Base-by-base conservation (phyloP, 2,797 vertebrate species). In the Gallinago stenura region DNA sequence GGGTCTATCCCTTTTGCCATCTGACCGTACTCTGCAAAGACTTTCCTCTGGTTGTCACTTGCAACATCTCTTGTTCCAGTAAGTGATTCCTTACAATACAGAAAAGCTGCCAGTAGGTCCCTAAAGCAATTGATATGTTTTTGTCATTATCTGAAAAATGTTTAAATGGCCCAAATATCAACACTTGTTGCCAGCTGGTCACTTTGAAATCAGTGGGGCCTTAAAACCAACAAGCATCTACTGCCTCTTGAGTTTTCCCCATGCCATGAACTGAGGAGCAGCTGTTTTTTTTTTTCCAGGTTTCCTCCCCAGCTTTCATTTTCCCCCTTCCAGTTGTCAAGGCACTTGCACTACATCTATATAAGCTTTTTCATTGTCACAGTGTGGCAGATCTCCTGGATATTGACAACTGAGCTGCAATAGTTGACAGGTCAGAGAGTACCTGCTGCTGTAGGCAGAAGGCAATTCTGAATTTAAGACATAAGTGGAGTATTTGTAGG, bases 121-220 rank as follows among this genome's bases (percentile, higher is more conserved):
- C 50, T 41, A 88, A 77, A 56, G 43, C 48, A 95, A 77, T 48
- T 60, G 28, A 70, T 85, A 76, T 13, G 4, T 81, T 91, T 78
- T 33, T 91, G 50, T 39, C 26, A 45, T 56, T 41, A 35, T 69
- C 65, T 84, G 50, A 90, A 88, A 84, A 83, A 58, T 78, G 30
- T n/a, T 88, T 76, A 90, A 93, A 78, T 75, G 57, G 54, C 80
- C 57, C 46, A 65, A 83, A 95, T 86, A 94, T 83, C 65, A 91
- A 37, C 65, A 54, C 83, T 86, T 68, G 15, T 19, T 86, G 41
- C 25, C 77, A 95, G 37, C 18, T 75, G 79, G 69, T 91, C 76
- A 88, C 80, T 88, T 84, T 46, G 57, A 86, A 88, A 90, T 87
- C 54, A 87, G 31, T 2, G 0, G 7, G 15, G 30, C 12, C 51